phyloP scores from a whole-genome alignment of 2,797 vertebrate species.

The Amniataba percoides region DNA sequence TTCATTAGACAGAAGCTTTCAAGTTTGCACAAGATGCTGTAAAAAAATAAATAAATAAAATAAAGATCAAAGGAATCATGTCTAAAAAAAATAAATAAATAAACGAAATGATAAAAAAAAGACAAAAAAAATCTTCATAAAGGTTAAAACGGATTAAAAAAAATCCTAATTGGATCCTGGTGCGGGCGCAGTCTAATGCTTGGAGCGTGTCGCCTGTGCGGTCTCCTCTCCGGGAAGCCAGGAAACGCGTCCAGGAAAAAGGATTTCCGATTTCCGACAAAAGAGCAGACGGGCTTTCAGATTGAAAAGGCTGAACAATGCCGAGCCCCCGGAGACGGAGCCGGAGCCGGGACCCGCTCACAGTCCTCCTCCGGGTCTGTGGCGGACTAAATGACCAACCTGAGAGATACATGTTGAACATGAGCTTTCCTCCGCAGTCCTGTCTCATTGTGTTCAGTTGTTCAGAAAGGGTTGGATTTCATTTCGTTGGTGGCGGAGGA shows the following conservation, averaged over 20 bases:
- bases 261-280: conserved; percentile 99
- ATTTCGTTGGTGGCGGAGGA: conserved; percentile 83
- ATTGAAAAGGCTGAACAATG: conserved; percentile 74
- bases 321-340: conserved; percentile 50
- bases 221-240: conserved; percentile 85
- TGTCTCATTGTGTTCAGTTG: conserved; percentile 92
- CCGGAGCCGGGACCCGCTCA: too few species aligned
- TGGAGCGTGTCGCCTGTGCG: conserved; percentile 67
- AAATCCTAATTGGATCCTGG: conserved; percentile 46
- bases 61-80: neutral
- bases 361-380: conserved; percentile 42
- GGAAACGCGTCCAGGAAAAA: conserved; percentile 99
- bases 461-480: conserved; percentile 87
- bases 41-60: too few species aligned
- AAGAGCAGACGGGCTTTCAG: conserved; percentile 89
- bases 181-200: conserved; percentile 46
- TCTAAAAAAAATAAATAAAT: neutral
- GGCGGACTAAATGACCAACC: conserved; percentile 84
- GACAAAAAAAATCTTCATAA: neutral
- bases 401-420: conserved; percentile 99
- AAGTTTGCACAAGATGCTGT: neutral
- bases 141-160: conserved; percentile 23
- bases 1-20: neutral
- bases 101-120: conserved; percentile 1
- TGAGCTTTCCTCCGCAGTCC: conserved; percentile 93